A percentile compares a stretch with the other conserved stretches of the same genome.
Conservation (phyloP, 92 coral and sea anemone species). For the Parazoanthus swiftii region DNA sequence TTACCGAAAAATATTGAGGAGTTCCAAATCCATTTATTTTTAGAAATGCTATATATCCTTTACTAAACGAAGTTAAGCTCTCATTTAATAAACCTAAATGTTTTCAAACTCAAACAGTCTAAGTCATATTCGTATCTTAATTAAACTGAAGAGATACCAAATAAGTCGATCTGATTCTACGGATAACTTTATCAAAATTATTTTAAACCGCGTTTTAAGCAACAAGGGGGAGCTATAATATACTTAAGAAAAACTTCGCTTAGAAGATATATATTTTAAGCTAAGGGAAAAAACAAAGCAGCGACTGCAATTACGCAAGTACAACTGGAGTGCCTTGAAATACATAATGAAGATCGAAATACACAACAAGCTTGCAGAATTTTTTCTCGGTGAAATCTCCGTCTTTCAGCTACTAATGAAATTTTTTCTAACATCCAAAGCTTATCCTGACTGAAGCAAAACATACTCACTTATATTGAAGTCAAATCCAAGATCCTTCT, state of each 20-base stretch:
- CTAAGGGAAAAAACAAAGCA: background rate
- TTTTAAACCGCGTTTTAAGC: background rate
- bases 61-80: no score
- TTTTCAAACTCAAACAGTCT: no score
- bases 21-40: no score
- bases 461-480: background rate
- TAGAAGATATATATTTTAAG: no score
- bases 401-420: background rate
- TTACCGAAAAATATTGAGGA: background rate
- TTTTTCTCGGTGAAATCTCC: background rate
- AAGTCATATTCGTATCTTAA: no score
- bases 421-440: no score
- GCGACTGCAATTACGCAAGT: background rate
- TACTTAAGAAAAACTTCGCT: no score
- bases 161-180: background rate
- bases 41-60: background rate
- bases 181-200: background rate
- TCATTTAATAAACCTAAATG: background rate
- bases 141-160: no score
- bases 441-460: background rate
- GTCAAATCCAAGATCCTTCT: slow-evolving; percentile 24
- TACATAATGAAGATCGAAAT: no score
- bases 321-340: background rate
- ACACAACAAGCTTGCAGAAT: background rate
- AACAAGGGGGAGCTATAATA: background rate